Conservation (phyloP, 2,797 vertebrate genomes). For the Catostomus latipinnis region DNA sequence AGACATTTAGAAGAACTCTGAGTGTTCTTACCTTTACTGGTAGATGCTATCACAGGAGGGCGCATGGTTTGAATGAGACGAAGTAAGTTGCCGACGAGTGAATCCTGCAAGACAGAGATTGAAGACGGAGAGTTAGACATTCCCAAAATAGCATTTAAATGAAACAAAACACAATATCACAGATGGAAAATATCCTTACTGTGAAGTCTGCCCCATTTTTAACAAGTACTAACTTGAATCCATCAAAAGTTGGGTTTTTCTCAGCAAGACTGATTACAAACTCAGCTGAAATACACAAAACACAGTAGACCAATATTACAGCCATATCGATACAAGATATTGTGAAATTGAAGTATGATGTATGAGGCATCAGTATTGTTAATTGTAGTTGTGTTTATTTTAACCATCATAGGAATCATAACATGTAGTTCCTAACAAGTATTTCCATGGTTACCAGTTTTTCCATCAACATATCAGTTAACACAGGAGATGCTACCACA, state of each 20-base stretch:
- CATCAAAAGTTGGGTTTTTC: conserved; percentile 87
- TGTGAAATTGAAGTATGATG: too few relatives aligned
- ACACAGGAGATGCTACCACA: too few relatives aligned
- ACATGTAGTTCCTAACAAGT: too few relatives aligned
- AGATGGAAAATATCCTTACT: conserved; percentile 72
- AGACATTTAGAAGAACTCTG: neutral
- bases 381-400: too few relatives aligned
- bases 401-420: too few relatives aligned
- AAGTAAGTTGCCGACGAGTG: conserved; percentile 90
- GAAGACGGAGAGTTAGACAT: neutral
- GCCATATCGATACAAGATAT: neutral
- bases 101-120: conserved; percentile 79
- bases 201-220: conserved; percentile 98
- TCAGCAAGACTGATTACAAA: conserved; percentile 96
- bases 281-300: conserved; percentile 81
- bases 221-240: conserved; percentile 85
- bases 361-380: too few relatives aligned
- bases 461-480: too few relatives aligned
- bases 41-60: conserved; percentile 83
- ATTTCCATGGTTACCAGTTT: too few relatives aligned
- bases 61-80: conserved; percentile 98
- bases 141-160: neutral
- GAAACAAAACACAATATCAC: neutral
- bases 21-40: conserved; percentile 80
- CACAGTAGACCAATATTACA: neutral